Percentiles rank a stretch among this genome's conserved stretches.
phyloP scores from a whole-genome alignment of 2,113 vertebrate species.

The Urocitellus parryii region DNA sequence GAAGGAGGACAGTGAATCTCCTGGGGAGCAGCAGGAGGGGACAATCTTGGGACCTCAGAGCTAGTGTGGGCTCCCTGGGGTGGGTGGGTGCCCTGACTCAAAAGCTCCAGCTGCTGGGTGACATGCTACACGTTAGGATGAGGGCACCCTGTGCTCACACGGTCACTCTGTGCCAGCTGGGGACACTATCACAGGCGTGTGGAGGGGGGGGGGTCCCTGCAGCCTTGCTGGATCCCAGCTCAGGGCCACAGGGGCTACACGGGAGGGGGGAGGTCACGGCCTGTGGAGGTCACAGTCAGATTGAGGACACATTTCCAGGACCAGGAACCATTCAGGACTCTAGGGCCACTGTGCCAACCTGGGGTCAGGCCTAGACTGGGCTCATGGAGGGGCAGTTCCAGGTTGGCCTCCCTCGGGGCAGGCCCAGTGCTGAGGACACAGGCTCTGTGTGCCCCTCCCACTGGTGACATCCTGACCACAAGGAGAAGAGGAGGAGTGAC shows the following conservation, averaged over 20 bases:
- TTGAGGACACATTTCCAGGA: no score
- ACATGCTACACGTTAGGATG: rapidly evolving
- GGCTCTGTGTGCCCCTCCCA: no score
- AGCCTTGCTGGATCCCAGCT: not conserved
- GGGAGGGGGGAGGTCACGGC: not conserved
- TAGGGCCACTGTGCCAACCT: not conserved
- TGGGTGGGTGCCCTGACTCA: no score
- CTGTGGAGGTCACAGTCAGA: not conserved
- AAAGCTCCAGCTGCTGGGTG: not conserved
- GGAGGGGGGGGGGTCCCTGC: no score
- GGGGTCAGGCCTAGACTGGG: not conserved
- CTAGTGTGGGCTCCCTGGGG: no score
- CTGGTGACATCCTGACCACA: not conserved
- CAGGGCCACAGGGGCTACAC: not conserved
- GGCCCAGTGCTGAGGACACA: no score
- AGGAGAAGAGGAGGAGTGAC: not conserved
- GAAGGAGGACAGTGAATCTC: no score
- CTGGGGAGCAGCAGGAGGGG: no score
- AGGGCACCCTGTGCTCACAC: rapidly evolving
- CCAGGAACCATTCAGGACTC: no score
- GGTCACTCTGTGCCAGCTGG: not conserved
- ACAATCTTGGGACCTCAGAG: no score
- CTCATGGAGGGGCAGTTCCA: not conserved
- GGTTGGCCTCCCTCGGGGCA: no score
- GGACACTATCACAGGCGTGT: not conserved